Percentiles rank a stretch among this genome's conserved stretches.
Conservation (phyloP, 2,113 vertebrate genomes). For the Sinosuthora webbiana region DNA sequence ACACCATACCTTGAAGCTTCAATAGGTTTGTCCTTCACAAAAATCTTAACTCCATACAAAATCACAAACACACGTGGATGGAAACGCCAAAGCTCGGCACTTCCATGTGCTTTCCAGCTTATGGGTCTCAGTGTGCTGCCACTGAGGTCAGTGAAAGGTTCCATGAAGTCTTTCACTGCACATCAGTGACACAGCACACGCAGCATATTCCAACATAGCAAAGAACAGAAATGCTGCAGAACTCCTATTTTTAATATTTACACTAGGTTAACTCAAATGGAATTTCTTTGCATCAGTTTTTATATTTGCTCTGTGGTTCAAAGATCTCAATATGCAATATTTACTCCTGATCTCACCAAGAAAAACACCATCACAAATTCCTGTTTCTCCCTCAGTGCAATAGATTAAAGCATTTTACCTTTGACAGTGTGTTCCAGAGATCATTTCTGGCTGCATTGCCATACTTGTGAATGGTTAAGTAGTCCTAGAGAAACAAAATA, state of each 20-base stretch:
- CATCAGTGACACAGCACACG: background rate
- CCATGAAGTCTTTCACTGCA: background rate
- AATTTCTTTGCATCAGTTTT: background rate
- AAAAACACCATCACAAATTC: background rate
- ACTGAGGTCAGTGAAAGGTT: background rate
- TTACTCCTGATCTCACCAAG: background rate
- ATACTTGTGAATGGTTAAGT: conserved; percentile 92
- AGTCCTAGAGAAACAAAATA: conserved; percentile 81
- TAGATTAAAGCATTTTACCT: conserved; percentile 77
- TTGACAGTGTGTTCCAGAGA: conserved; percentile 90
- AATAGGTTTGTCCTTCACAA: background rate
- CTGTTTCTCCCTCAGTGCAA: background rate
- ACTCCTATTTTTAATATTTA: background rate
- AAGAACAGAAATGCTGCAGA: background rate
- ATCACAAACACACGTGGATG: background rate
- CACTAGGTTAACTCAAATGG: background rate
- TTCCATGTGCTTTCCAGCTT: background rate
- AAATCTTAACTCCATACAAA: background rate
- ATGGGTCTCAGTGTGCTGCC: background rate
- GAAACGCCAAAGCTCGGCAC: background rate
- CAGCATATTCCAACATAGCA: background rate
- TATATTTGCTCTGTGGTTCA: background rate
- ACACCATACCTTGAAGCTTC: background rate
- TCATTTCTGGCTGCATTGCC: conserved; percentile 92
- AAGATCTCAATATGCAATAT: background rate